phyloP scores from a whole-genome alignment of 2,888 invertebrate species.

The Cataglyphis livida region DNA sequence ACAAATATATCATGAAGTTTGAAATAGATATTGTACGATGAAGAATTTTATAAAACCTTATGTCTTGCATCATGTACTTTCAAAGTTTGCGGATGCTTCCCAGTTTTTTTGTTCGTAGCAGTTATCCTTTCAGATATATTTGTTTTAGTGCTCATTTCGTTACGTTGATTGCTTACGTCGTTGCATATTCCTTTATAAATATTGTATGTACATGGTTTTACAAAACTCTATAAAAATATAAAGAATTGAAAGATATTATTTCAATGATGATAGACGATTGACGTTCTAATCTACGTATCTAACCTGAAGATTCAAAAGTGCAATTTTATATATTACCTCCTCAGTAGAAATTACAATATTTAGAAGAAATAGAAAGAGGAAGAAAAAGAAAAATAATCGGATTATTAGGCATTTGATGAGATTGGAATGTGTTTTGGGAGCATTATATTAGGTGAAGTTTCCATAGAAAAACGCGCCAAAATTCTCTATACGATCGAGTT shows the following conservation, averaged over 20 bases:
- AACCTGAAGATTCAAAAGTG: constrained; percentile 9
- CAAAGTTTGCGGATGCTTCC: neutral
- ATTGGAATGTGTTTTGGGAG: neutral
- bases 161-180: neutral
- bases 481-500: neutral
- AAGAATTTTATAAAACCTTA: neutral
- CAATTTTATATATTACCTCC: neutral
- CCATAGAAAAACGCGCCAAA: neutral
- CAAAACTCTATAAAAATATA: neutral
- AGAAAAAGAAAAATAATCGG: neutral
- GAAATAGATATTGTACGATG: neutral
- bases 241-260: neutral
- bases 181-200: neutral
- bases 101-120: neutral
- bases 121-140: neutral
- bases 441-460: neutral
- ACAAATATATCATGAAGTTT: neutral
- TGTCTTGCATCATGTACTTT: neutral
- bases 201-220: neutral
- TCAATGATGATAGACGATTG: neutral
- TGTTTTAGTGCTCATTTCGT: neutral
- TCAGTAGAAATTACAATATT: neutral
- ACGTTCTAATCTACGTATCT: neutral
- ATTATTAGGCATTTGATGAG: neutral
- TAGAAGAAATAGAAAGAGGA: neutral